These are phyloP conservation scores for Mixornis gularis DNA, from an alignment of 2,113 vertebrate species.

Conservation along the genomic window DNA sequence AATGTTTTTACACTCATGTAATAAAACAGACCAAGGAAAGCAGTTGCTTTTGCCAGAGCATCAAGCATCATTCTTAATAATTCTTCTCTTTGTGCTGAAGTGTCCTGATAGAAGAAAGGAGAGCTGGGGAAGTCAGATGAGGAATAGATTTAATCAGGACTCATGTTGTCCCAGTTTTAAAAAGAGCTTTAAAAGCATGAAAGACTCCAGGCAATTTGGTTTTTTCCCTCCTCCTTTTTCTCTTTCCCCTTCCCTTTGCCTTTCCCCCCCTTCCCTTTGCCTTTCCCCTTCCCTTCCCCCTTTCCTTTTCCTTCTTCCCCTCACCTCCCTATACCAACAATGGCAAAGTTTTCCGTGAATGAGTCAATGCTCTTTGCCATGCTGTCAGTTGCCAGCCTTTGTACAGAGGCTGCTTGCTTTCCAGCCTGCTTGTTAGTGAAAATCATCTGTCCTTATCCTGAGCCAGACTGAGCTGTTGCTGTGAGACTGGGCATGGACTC, in stretches of 20 bases:
- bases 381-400: neutral
- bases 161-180: slow-evolving; percentile 2
- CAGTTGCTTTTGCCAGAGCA: neutral
- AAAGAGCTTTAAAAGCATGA: neutral
- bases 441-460: neutral
- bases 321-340: neutral
- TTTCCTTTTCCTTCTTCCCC: neutral
- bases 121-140: neutral
- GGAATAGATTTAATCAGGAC: neutral
- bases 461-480: neutral
- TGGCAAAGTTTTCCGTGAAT: neutral
- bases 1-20: neutral
- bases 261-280: neutral
- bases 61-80: neutral
- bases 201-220: neutral
- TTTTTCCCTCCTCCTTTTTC: neutral
- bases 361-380: neutral
- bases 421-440: neutral
- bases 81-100: neutral
- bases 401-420: neutral
- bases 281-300: neutral
- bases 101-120: neutral
- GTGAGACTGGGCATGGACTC: neutral
- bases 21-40: neutral
- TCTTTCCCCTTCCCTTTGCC: neutral